Conservation (phyloP, 2,113 vertebrate species). For the Galemys pyrenaicus region DNA sequence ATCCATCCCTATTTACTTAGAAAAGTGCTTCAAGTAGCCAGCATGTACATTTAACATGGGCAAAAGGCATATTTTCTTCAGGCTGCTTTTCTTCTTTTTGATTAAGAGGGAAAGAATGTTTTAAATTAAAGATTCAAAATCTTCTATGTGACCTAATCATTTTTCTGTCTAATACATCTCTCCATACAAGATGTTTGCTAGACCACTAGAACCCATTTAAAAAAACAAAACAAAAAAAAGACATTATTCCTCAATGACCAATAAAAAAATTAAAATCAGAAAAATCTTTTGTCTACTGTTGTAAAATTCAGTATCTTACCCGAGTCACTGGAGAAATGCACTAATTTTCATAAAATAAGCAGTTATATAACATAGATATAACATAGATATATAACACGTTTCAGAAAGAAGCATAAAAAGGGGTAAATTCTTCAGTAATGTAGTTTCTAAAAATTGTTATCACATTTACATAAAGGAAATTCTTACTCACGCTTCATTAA, state of each 20-base stretch:
- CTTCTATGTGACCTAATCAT: not conserved
- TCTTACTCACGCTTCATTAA: constrained; percentile 97
- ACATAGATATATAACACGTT: constrained; percentile 2
- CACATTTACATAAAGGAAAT: constrained; percentile 33
- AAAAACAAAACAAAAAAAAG: not conserved
- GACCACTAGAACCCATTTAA: not conserved
- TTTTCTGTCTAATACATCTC: not conserved
- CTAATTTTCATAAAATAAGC: constrained; percentile 17
- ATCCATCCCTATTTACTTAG: not conserved
- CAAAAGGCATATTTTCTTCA: not conserved
- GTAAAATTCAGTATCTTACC: constrained; percentile 19
- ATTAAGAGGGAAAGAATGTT: not conserved
- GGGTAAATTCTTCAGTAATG: not conserved
- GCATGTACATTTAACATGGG: not conserved
- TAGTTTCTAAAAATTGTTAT: not conserved
- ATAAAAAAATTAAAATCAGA: not conserved
- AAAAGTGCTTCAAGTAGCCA: not conserved
- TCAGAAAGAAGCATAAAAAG: constrained; percentile 53
- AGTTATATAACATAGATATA: too few relatives aligned
- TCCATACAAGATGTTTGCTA: not conserved
- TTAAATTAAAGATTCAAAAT: constrained; percentile 54
- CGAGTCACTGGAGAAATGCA: not conserved
- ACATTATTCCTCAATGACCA: not conserved
- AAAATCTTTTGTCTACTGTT: not conserved
- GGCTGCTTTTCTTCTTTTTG: not conserved